Conservation (phyloP, 2,797 vertebrate genomes). For the Hirundo rustica region DNA sequence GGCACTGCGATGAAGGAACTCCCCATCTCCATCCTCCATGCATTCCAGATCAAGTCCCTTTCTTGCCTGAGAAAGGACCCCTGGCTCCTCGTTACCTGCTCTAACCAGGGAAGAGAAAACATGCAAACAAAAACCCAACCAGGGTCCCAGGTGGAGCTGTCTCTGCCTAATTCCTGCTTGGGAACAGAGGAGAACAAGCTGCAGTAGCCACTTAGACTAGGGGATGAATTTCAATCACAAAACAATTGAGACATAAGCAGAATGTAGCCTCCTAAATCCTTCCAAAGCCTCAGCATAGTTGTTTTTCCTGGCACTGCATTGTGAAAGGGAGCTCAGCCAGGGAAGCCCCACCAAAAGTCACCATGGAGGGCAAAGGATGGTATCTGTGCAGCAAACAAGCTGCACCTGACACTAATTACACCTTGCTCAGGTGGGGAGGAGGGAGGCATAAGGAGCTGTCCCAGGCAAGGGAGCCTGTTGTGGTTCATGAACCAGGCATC, state of each 20-base stretch:
- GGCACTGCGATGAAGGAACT: neutral
- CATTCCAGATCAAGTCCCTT: neutral
- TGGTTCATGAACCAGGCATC: neutral
- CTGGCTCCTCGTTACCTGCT: neutral
- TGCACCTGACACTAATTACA: neutral
- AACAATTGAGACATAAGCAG: neutral
- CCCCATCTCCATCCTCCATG: neutral
- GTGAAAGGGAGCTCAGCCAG: neutral
- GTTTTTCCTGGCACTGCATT: neutral
- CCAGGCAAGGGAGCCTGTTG: neutral
- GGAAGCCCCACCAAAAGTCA: neutral
- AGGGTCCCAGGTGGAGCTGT: neutral
- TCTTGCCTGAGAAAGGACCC: fast-evolving
- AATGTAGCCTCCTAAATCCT: neutral
- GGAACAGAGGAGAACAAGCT: neutral
- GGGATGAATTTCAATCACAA: neutral
- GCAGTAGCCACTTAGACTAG: neutral
- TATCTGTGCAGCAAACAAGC: neutral
- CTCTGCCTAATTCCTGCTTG: neutral
- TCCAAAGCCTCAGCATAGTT: neutral
- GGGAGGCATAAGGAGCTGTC: neutral
- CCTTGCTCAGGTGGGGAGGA: neutral
- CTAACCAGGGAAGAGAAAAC: neutral
- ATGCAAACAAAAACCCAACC: neutral
- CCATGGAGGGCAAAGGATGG: neutral